Conservation (phyloP, 2,797 vertebrate genomes). For the Basileuterus tristriatus region DNA sequence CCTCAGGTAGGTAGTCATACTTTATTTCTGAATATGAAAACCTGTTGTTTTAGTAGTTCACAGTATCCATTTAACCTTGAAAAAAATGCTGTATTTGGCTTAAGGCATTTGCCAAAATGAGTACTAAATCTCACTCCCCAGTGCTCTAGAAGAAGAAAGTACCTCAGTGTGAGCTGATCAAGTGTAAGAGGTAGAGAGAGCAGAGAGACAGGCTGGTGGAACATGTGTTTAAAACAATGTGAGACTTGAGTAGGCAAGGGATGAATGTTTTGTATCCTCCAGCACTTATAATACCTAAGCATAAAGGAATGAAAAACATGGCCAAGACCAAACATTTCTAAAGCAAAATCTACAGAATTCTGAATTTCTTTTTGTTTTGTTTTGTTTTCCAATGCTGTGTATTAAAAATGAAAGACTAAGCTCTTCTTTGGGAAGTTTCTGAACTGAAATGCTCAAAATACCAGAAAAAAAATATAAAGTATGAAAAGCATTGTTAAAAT, state of each 20-base stretch:
- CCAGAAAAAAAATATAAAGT: not conserved
- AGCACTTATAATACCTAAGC: not conserved
- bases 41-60: not conserved
- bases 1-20: constrained; percentile 82
- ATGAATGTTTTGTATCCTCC: not conserved
- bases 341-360: not conserved
- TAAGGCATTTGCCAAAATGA: not conserved
- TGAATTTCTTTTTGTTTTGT: not conserved
- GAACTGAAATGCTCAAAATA: not conserved
- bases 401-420: not conserved
- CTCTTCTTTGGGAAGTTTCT: not conserved
- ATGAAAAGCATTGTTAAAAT: not conserved
- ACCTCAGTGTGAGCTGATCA: not conserved
- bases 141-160: not conserved
- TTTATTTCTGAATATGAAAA: not conserved
- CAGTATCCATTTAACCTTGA: not conserved
- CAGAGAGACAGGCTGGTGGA: not conserved
- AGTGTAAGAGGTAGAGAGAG: not conserved
- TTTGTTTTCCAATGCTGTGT: not conserved
- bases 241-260: not conserved
- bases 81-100: not conserved
- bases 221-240: not conserved
- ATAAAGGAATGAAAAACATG: not conserved
- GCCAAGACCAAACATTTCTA: not conserved
- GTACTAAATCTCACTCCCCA: not conserved